Evolutionary conservation across 2,113 vertebrate species (phyloP).

Genomic region (Astatotilapia flaviijosephi): DNA sequence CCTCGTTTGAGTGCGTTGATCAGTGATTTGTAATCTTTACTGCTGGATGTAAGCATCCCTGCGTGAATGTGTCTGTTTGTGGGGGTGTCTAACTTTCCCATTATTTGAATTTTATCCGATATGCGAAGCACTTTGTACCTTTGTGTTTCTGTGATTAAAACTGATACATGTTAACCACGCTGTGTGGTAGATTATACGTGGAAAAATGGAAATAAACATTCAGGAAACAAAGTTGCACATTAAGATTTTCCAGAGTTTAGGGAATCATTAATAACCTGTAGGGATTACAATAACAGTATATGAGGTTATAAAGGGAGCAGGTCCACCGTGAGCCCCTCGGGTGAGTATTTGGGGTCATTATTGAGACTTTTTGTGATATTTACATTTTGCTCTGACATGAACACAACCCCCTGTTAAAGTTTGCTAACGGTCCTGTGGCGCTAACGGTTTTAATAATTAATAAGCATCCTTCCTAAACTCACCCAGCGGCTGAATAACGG

Average conservation of each 20-base stretch:
- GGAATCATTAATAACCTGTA: accelerated
- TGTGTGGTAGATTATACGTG: background rate
- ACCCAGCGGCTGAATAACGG: background rate
- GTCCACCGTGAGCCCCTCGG: accelerated
- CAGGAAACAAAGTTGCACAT: background rate
- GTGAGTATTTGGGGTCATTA: background rate
- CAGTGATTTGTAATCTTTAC: background rate
- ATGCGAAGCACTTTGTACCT: background rate
- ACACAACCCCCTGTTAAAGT: background rate
- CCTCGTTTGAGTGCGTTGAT: accelerated
- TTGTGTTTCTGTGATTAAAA: background rate
- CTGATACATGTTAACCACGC: accelerated
- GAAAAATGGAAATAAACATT: accelerated
- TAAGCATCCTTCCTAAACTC: background rate
- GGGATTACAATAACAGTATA: accelerated
- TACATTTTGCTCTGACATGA: background rate
- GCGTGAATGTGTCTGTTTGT: accelerated
- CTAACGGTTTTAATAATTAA: background rate
- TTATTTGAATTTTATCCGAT: accelerated
- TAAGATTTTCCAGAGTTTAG: background rate
- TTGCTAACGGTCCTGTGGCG: too few relatives aligned
- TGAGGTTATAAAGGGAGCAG: accelerated
- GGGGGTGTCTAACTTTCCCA: accelerated
- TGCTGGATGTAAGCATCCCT: background rate
- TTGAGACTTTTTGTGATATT: background rate